Percentiles rank a stretch among this genome's conserved stretches.
phyloP scores from a whole-genome alignment of 2,888 invertebrate genomes.

The Serrognathus titanus region DNA sequence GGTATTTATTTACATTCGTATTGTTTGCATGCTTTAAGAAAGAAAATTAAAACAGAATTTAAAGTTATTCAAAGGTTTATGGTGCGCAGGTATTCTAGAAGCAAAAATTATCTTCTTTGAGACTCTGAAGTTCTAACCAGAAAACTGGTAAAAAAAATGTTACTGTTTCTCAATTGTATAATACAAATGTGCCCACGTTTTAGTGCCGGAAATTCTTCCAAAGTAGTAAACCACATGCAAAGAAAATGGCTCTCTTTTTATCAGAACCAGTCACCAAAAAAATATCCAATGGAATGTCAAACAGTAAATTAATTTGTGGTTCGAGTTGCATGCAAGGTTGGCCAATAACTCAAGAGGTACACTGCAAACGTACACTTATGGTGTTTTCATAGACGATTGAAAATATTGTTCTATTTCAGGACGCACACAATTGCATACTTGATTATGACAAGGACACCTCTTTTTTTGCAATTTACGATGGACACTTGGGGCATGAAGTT shows the following conservation, averaged over 20 bases:
- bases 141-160: no score
- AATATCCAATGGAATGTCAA: constrained; percentile 75
- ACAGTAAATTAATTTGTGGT: constrained; percentile 74
- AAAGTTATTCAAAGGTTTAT: no score
- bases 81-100: no score
- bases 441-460: constrained; percentile 79
- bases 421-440: constrained; percentile 91
- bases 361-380: not conserved
- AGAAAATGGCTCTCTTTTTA: constrained; percentile 84
- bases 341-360: constrained; percentile 96
- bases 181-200: no score
- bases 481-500: constrained; percentile 96
- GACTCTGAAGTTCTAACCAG: no score
- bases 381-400: not conserved
- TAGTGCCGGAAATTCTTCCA: no score
- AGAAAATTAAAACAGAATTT: no score
- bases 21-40: no score
- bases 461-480: constrained; percentile 97
- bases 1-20: no score
- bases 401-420: constrained; percentile 58
- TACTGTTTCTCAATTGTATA: no score
- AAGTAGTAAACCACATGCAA: no score
- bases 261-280: constrained; percentile 90
- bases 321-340: constrained; percentile 99
- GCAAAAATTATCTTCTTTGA: no score